Evolutionary conservation across 2,797 vertebrate genomes (phyloP).

Genomic region (Pteronotus mesoamericanus): DNA sequence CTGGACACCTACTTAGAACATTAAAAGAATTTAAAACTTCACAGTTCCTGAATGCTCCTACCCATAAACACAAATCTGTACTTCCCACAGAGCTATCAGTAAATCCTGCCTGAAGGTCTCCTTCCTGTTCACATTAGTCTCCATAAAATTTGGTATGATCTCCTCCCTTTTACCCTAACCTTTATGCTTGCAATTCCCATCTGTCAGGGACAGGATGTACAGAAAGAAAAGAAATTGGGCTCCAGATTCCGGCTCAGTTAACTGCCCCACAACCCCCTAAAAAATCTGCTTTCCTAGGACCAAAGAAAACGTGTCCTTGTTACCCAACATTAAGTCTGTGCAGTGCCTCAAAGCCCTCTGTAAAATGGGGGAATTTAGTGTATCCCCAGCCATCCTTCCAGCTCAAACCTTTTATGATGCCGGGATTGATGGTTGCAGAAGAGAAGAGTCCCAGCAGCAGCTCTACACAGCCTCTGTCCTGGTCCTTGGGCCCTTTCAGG

Average conservation of each 20-base stretch:
- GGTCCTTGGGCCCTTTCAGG: not conserved
- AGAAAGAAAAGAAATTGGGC: not conserved
- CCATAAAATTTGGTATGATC: slow-evolving; percentile 15
- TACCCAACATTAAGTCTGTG: not conserved
- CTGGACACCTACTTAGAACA: not conserved
- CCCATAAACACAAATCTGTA: not conserved
- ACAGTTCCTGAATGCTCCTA: not conserved
- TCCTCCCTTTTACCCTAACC: slow-evolving; percentile 9
- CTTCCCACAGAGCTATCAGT: slow-evolving; percentile 9
- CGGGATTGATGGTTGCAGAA: not conserved
- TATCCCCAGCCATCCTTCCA: not conserved
- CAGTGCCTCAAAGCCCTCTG: not conserved
- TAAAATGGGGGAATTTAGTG: not conserved
- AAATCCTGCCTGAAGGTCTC: slow-evolving; percentile 22
- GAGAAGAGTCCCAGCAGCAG: not conserved
- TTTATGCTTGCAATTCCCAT: slow-evolving; percentile 18
- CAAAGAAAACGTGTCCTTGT: not conserved
- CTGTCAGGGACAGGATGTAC: not conserved
- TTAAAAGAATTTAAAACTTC: slow-evolving; percentile 37
- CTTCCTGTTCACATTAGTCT: slow-evolving; percentile 28
- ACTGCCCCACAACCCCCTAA: not conserved
- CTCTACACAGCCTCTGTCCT: accelerated
- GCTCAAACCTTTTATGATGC: not conserved
- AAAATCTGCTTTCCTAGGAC: not conserved
- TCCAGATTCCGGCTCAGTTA: not conserved